Percentiles rank a stretch among this genome's conserved stretches.
Evolutionary conservation across 92 coral and sea anemone genomes (phyloP).

Genomic region (Umimayanthus chanpuru): DNA sequence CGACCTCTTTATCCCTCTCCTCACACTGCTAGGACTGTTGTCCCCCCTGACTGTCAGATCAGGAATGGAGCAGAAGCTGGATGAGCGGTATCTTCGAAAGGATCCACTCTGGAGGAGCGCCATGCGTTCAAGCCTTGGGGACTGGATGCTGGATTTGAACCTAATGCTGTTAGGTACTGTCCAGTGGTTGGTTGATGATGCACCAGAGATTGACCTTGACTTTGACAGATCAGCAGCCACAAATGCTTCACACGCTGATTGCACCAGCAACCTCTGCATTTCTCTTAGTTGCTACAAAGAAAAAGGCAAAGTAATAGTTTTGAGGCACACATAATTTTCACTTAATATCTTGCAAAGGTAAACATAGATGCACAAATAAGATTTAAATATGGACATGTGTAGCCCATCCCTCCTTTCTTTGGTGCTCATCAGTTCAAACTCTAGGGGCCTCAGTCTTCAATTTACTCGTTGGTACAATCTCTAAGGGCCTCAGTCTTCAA

Average conservation of each 20-base stretch:
- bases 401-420: neutral
- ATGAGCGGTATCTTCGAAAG: constrained; percentile 60
- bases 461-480: neutral
- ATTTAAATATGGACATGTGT: too few species aligned
- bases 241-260: constrained; percentile 97
- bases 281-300: constrained; percentile 80
- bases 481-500: neutral
- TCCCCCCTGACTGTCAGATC: constrained; percentile 59
- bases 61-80: constrained; percentile 80
- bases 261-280: constrained; percentile 95
- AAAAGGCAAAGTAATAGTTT: neutral
- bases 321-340: neutral
- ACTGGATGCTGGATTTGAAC: constrained; percentile 58
- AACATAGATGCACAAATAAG: too few species aligned
- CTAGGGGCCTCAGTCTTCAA: too few species aligned
- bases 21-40: constrained; percentile 50
- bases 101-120: constrained; percentile 58
- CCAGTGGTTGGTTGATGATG: constrained; percentile 70
- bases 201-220: constrained; percentile 90
- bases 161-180: constrained; percentile 51
- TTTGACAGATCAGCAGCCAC: constrained; percentile 88
- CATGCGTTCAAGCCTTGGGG: constrained; percentile 63
- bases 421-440: neutral
- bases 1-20: constrained; percentile 64
- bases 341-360: too few species aligned